Percentiles rank a stretch among this genome's conserved stretches.
Evolutionary conservation across 1,140 invertebrate genomes (phyloP).

Genomic region (Ceratosolen solmsi): DNA sequence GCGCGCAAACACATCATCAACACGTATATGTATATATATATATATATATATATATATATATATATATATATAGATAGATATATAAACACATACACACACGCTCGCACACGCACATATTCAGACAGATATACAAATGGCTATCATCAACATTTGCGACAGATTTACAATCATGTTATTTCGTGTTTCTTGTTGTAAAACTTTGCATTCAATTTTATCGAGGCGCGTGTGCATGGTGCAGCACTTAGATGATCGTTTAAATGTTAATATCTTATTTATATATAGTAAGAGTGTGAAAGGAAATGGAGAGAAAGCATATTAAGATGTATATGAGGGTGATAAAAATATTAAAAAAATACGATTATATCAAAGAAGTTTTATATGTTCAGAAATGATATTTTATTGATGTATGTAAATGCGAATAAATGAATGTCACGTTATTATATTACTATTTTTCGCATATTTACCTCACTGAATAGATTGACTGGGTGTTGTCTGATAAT

Average conservation of each 20-base stretch:
- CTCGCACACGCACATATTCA: not conserved
- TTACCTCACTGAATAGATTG: slow-evolving; percentile 44
- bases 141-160: slow-evolving; percentile 46
- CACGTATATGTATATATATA: too few species aligned
- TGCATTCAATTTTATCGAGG: slow-evolving; percentile 30
- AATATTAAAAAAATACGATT: slow-evolving; percentile 27
- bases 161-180: slow-evolving; percentile 49
- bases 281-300: slow-evolving; percentile 30
- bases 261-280: slow-evolving; percentile 52
- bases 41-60: slow-evolving; percentile 18
- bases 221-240: slow-evolving; percentile 31
- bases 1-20: too few species aligned
- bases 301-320: slow-evolving; percentile 44
- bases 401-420: slow-evolving; percentile 36
- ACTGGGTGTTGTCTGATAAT: slow-evolving; percentile 63
- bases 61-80: slow-evolving; percentile 23
- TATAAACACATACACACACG: slow-evolving; percentile 13
- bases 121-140: slow-evolving; percentile 44
- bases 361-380: slow-evolving; percentile 36
- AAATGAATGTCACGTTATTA: slow-evolving; percentile 28
- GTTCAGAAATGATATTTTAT: slow-evolving; percentile 43
- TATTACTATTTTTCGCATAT: slow-evolving; percentile 35
- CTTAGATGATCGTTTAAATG: slow-evolving; percentile 43
- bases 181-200: slow-evolving; percentile 50
- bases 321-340: slow-evolving; percentile 33